Evolutionary conservation across 2,113 vertebrate genomes (phyloP).

Genomic region (Podocnemis expansa): DNA sequence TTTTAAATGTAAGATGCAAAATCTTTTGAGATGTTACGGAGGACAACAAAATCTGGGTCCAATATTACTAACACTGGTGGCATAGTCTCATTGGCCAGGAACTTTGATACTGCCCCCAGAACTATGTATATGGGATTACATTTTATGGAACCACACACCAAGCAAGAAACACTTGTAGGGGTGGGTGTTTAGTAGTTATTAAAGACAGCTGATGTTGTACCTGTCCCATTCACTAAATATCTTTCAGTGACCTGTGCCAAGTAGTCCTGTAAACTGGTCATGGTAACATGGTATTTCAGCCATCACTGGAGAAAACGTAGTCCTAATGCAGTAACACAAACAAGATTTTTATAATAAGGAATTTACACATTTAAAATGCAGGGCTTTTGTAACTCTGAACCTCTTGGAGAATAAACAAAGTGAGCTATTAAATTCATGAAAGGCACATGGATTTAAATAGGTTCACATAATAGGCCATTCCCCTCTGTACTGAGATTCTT

Average conservation of each 20-base stretch:
- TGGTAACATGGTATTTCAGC: conserved; percentile 16
- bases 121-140: background rate
- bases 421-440: conserved; percentile 69
- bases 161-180: background rate
- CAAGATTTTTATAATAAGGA: conserved; percentile 58
- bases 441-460: conserved; percentile 52
- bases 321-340: conserved; percentile 42
- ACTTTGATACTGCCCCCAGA: background rate
- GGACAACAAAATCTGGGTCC: background rate
- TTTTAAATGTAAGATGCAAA: conserved; percentile 29
- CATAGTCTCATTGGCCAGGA: background rate
- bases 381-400: conserved; percentile 61
- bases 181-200: background rate
- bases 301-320: conserved; percentile 54
- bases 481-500: background rate
- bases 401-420: conserved; percentile 66
- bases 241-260: conserved; percentile 13
- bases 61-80: fast-evolving
- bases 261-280: conserved; percentile 19
- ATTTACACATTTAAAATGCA: conserved; percentile 58
- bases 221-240: background rate
- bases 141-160: background rate
- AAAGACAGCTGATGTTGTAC: background rate
- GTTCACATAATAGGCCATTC: background rate
- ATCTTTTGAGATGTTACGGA: background rate